Evolutionary conservation across 2,888 invertebrate species (phyloP).

Genomic region (Dicycla oo): DNA sequence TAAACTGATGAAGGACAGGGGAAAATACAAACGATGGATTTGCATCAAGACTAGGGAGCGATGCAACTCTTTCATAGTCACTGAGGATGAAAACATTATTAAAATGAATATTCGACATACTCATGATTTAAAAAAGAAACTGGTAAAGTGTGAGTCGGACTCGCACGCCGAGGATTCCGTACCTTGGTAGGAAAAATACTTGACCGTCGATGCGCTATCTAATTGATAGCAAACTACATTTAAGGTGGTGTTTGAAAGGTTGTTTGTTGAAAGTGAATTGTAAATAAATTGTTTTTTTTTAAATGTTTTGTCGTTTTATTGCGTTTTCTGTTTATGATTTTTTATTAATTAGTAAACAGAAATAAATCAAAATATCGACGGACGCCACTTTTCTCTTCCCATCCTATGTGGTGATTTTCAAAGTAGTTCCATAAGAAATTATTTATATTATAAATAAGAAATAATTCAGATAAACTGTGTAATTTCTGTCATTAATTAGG

Average conservation of each 20-base stretch:
- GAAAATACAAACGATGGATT: constrained; percentile 69
- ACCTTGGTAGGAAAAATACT: constrained; percentile 18
- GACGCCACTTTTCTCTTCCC: background rate
- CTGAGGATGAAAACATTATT: constrained; percentile 66
- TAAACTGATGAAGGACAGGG: constrained; percentile 68
- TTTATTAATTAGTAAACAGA: background rate
- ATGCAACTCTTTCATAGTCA: constrained; percentile 74
- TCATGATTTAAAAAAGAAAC: constrained; percentile 57
- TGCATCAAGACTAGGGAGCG: constrained; percentile 72
- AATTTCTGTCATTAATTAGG: background rate
- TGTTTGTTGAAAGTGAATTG: constrained; percentile 3
- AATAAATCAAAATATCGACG: background rate
- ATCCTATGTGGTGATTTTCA: background rate
- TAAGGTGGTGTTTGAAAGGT: background rate
- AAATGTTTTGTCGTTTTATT: background rate
- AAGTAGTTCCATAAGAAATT: too few relatives aligned
- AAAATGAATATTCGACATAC: constrained; percentile 68
- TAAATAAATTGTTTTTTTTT: constrained; percentile 37
- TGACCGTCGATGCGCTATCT: background rate
- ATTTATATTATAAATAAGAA: too few relatives aligned
- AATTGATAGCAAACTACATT: background rate
- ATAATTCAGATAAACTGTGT: background rate
- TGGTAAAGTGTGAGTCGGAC: background rate
- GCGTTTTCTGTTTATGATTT: background rate
- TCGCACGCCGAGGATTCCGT: constrained; percentile 3